Conservation (phyloP, 1,140 invertebrate genomes). For the Globodera rostochiensis region DNA sequence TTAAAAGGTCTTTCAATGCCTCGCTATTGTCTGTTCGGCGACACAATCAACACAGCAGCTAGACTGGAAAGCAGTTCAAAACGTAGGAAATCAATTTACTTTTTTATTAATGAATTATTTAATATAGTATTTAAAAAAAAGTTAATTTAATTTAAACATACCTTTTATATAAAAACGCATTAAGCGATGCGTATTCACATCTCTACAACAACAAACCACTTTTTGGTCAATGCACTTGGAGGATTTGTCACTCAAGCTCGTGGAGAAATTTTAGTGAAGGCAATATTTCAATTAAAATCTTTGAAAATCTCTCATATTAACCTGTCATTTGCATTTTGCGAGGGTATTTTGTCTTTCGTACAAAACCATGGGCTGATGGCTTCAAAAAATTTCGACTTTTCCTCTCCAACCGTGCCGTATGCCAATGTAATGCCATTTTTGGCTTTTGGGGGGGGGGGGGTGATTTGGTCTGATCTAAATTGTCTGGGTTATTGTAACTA, state of each 20-base stretch:
- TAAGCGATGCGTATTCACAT: constrained; percentile 50
- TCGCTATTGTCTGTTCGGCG: constrained; percentile 82
- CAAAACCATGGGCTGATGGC: too few species aligned
- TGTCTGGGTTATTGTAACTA: too few species aligned
- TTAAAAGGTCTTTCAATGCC: constrained; percentile 76
- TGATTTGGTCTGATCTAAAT: neutral
- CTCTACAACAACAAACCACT: constrained; percentile 41
- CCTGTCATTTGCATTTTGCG: neutral
- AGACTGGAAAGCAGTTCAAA: constrained; percentile 70
- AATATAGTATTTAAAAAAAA: constrained; percentile 62
- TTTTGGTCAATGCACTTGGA: constrained; percentile 17
- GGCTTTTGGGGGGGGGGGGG: neutral
- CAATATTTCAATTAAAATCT: neutral
- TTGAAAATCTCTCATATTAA: neutral
- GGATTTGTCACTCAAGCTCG: constrained; percentile 49
- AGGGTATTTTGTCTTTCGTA: too few species aligned
- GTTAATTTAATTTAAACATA: constrained; percentile 67
- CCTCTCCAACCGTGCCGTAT: too few species aligned
- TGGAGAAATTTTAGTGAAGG: constrained; percentile 56
- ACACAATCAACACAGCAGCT: constrained; percentile 70
- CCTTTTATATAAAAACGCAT: neutral
- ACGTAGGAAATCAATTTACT: constrained; percentile 59
- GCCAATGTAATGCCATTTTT: neutral
- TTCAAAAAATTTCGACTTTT: too few species aligned
- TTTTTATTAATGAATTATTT: too few species aligned